Evolutionary conservation across 35 echinoderm and acorn worm species (phyloP).

Genomic region (Heliocidaris tuberculata): DNA sequence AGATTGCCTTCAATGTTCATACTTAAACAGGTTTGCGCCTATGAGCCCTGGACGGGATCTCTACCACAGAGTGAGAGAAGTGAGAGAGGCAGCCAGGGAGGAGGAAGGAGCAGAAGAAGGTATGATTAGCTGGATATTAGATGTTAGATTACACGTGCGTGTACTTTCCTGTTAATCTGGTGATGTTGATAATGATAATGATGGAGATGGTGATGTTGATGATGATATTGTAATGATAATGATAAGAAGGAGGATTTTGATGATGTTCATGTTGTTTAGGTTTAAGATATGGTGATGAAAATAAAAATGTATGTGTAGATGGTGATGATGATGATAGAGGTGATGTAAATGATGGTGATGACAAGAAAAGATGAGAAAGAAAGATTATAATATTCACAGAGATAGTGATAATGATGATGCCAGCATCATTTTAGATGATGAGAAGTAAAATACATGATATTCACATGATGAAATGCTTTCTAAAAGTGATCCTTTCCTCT

Average conservation of each 20-base stretch:
- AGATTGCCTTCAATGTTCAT: no score
- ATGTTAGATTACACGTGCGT: no score
- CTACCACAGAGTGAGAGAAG: conserved; percentile 74
- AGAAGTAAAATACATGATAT: neutral
- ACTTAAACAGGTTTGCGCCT: conserved; percentile 20
- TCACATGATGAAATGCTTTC: neutral
- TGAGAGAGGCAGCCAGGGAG: conserved; percentile 44
- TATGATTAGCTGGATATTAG: neutral
- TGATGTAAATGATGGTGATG: no score
- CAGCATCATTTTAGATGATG: neutral
- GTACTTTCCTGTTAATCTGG: no score
- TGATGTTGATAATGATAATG: no score
- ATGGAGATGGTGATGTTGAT: no score
- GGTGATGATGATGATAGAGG: no score
- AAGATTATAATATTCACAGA: neutral
- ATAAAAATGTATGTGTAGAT: neutral
- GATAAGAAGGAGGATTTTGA: no score
- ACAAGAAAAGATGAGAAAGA: no score
- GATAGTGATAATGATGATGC: neutral
- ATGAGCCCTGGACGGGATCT: conserved; percentile 87
- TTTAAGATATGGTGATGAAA: no score
- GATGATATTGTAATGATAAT: no score
- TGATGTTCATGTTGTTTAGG: no score
- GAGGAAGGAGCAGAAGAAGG: conserved; percentile 71
- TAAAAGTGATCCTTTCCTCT: neutral